A percentile compares a stretch with the other conserved stretches of the same genome.
These are phyloP conservation scores for Parnassius smintheus DNA, from an alignment of 2,888 invertebrate genomes.

Conservation along the genomic window DNA sequence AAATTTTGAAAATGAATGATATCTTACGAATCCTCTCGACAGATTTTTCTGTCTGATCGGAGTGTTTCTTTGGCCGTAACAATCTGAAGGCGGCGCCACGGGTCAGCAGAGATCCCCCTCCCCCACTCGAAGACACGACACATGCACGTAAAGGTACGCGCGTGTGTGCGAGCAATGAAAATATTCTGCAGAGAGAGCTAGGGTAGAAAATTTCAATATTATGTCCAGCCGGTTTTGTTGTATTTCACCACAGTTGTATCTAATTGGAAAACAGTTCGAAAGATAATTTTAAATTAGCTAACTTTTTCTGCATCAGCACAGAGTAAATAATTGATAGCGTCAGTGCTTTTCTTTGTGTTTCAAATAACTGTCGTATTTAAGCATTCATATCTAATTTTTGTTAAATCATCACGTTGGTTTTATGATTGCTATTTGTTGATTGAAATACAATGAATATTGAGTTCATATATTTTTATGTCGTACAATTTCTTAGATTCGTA, in stretches of 20 bases:
- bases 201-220: constrained; percentile 21
- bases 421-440: no score
- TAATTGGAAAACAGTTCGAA: constrained; percentile 11
- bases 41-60: constrained; percentile 39
- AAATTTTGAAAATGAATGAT: background rate
- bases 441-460: no score
- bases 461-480: no score
- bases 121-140: constrained; percentile 28
- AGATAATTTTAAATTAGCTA: constrained; percentile 1
- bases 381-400: no score
- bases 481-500: no score
- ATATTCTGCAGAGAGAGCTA: constrained; percentile 12
- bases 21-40: constrained; percentile 35
- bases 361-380: no score
- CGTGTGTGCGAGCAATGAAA: constrained; percentile 23
- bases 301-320: no score
- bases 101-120: constrained; percentile 67
- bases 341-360: no score
- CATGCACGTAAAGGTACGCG: constrained; percentile 9
- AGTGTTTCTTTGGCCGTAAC: constrained; percentile 78
- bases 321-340: no score
- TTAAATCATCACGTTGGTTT: no score
- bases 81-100: constrained; percentile 78
- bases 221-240: constrained; percentile 1
- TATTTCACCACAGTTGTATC: constrained; percentile 3